phyloP scores from a whole-genome alignment of 1,140 invertebrate genomes.

The Brachionus plicatilis region DNA sequence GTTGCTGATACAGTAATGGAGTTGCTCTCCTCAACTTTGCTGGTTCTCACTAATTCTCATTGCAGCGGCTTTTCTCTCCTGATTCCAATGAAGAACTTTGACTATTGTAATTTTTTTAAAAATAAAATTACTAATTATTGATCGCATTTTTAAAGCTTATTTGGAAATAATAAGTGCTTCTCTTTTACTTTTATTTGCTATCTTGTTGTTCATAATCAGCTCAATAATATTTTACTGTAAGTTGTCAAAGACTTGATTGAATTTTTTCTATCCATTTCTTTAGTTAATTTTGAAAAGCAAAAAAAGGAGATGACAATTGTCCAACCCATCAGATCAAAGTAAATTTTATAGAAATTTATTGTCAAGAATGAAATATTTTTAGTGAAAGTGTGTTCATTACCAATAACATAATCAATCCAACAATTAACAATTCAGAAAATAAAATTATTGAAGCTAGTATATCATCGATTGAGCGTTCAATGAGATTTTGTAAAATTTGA shows the following conservation, averaged over 20 bases:
- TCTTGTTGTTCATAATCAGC: conserved; percentile 8
- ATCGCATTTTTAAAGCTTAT: neutral
- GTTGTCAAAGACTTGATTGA: neutral
- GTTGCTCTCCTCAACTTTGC: neutral
- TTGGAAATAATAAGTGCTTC: neutral
- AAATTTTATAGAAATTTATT: neutral
- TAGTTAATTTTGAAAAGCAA: neutral
- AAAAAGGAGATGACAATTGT: neutral
- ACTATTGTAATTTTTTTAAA: neutral
- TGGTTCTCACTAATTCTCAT: neutral
- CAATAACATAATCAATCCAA: conserved; percentile 8
- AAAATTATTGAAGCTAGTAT: conserved; percentile 12
- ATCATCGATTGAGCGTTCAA: conserved; percentile 6
- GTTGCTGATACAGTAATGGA: neutral
- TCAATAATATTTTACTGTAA: neutral
- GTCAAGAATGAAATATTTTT: neutral
- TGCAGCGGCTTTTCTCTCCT: neutral
- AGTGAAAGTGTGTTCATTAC: neutral
- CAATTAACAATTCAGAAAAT: neutral
- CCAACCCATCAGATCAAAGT: neutral
- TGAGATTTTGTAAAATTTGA: neutral
- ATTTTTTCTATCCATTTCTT: neutral
- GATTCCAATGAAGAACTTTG: neutral
- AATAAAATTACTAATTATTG: neutral
- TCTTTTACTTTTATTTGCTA: neutral